These are phyloP conservation scores for Apodemus sylvaticus DNA, from an alignment of 2,113 vertebrate genomes.

Conservation along the genomic window DNA sequence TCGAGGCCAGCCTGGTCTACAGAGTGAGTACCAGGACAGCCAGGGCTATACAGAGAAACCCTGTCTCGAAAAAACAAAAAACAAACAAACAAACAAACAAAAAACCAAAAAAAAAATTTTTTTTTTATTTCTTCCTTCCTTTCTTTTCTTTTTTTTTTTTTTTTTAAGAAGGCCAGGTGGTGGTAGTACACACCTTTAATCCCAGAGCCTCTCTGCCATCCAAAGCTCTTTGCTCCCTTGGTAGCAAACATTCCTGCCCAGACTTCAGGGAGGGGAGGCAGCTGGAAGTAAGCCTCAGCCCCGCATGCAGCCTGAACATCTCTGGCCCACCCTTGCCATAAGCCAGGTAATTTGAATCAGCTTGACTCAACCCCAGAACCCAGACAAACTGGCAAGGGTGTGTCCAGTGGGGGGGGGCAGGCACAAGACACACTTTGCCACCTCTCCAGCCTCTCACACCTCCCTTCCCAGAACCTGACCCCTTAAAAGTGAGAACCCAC, in stretches of 20 bases:
- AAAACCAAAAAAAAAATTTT: too few species aligned
- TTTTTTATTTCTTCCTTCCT: too few species aligned
- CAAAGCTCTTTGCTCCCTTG: conserved; percentile 11
- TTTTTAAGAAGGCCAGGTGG: background rate
- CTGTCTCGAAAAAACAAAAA: too few species aligned
- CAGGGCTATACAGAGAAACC: too few species aligned
- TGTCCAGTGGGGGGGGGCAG: background rate
- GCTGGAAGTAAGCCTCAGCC: background rate
- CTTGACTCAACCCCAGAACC: conserved; percentile 34
- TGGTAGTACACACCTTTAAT: background rate
- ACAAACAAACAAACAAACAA: too few species aligned
- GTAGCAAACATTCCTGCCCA: background rate
- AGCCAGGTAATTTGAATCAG: conserved; percentile 50
- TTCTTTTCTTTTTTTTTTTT: background rate
- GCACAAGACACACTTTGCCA: background rate
- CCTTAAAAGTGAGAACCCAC: background rate
- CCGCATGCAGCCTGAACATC: background rate
- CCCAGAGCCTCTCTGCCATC: background rate
- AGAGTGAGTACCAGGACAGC: too few species aligned
- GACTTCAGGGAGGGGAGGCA: background rate
- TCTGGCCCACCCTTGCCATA: conserved; percentile 6
- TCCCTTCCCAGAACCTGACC: background rate
- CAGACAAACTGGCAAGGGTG: conserved; percentile 25
- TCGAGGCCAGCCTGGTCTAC: too few species aligned
- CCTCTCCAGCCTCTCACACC: background rate